Base-by-base conservation (phyloP, 2,888 invertebrate genomes). In the Octonoba sinensis region DNA sequence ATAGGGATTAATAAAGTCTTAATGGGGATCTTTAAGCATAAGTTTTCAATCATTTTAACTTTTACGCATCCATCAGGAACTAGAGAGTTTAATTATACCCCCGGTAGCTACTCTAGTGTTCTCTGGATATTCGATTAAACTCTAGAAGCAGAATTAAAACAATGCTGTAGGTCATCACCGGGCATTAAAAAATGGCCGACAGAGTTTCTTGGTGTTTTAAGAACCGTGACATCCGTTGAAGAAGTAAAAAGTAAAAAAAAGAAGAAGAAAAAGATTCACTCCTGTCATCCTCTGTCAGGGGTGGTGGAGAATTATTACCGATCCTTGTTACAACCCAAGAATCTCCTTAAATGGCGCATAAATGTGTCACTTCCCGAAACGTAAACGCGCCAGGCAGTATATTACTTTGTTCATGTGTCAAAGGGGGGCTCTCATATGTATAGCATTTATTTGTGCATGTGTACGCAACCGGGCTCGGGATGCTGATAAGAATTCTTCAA, bases 311-410 rank as follows among this genome's bases (percentile, higher is more conserved):
- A 54, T 73, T 81, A 81, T 69, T 54, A 64, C 56, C 27, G 73
- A 72, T 64, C 70, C 67, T 75, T 59, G 66, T 75, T 66, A 75
- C 65, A 57, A 24, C 66, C 59, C 18, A 24, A 60, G 65, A 73
- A 73, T 81, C 79, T 47, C 74, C 59, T 62, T 69, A 73, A 81
- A 72, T 72, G 59, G 54, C 47, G 78, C 73, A 74, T 81, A 81
- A 73, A 81, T 67, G 67, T 81, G 79, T 81, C 79, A 67, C 24
- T 24, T 72, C 27, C 12, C 44, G 65, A 72, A 56, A 72, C 49
- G 67, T 73, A 67, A 73, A 72, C 69, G 79, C 67, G 8, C 60
- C 27, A 47, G 56, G 11, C 24, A 44, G 60, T 66, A 49, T 47
- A 54, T 72, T 71, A 44, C 56, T 51, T 20, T 49, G 16, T 66